phyloP scores from a whole-genome alignment of 2,888 invertebrate genomes.

The Diploptera punctata region DNA sequence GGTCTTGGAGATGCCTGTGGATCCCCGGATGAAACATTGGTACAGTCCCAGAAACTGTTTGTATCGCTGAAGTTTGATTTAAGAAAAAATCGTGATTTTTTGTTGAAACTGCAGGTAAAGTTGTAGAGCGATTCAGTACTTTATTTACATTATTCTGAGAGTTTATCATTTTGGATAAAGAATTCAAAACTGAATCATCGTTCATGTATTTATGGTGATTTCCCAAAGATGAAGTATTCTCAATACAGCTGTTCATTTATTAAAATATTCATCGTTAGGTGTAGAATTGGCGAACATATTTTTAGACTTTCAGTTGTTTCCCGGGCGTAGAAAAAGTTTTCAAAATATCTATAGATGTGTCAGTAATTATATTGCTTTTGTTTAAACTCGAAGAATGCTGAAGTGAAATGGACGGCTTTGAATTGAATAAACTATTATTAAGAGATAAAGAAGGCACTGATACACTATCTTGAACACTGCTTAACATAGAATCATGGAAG shows the following conservation, averaged over 20 bases:
- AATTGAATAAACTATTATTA: slow-evolving; percentile 13
- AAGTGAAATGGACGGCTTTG: slow-evolving; percentile 7
- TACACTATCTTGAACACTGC: background rate
- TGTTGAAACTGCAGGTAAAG: background rate
- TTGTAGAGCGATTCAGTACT: background rate
- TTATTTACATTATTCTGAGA: background rate
- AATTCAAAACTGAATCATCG: background rate
- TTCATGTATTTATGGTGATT: background rate
- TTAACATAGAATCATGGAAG: slow-evolving; percentile 8
- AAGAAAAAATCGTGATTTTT: background rate
- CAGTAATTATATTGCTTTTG: background rate
- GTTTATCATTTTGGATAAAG: background rate
- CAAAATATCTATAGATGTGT: background rate
- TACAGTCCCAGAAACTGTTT: background rate
- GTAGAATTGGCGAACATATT: too few relatives aligned
- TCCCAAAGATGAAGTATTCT: background rate
- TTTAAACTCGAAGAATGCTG: too few relatives aligned
- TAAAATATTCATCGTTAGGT: too few relatives aligned
- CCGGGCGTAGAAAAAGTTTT: too few relatives aligned
- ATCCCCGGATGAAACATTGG: background rate
- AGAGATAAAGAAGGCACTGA: slow-evolving; percentile 15
- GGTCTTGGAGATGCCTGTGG: background rate
- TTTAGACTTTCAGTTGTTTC: too few relatives aligned
- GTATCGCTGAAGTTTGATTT: background rate
- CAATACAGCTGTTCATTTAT: too few relatives aligned